A percentile compares a stretch with the other conserved stretches of the same genome.
phyloP scores from a whole-genome alignment of 1,140 invertebrate genomes.

The Venturia canescens region DNA sequence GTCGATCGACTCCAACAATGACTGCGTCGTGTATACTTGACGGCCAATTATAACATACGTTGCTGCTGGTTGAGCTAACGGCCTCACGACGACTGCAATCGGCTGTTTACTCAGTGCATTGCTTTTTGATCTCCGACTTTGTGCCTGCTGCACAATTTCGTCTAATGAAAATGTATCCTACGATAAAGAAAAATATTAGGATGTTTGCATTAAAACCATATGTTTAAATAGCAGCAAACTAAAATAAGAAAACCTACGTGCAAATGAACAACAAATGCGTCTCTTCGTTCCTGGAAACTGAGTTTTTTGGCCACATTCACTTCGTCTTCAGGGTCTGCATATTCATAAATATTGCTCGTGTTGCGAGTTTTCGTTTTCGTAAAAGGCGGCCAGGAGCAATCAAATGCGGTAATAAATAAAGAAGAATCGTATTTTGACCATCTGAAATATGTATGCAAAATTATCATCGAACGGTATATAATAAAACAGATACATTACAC shows the following conservation, averaged over 20 bases:
- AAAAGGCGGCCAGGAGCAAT: not conserved
- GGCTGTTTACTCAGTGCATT: conserved; percentile 3
- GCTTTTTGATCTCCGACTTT: not conserved
- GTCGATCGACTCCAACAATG: conserved; percentile 18
- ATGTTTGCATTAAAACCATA: not conserved
- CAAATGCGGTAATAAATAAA: conserved; percentile 35
- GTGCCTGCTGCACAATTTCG: not conserved
- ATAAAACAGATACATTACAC: not conserved
- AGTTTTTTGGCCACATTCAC: too few species aligned
- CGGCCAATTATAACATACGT: conserved; percentile 30
- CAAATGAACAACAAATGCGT: too few species aligned
- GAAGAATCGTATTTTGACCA: conserved; percentile 26
- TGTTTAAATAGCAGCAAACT: not conserved
- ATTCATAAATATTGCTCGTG: not conserved
- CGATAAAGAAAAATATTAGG: not conserved
- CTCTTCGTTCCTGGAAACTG: too few species aligned
- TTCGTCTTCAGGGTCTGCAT: not conserved
- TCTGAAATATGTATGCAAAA: not conserved
- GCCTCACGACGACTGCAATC: conserved; percentile 39
- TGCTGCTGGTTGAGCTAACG: conserved; percentile 19
- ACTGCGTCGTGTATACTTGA: not conserved
- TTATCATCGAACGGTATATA: not conserved
- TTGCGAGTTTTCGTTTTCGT: conserved; percentile 20
- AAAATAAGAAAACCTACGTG: not conserved
- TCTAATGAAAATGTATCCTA: conserved; percentile 4